These are phyloP conservation scores for Gisinianus flammeolus DNA, from an alignment of 2,888 invertebrate species.

Conservation along the genomic window DNA sequence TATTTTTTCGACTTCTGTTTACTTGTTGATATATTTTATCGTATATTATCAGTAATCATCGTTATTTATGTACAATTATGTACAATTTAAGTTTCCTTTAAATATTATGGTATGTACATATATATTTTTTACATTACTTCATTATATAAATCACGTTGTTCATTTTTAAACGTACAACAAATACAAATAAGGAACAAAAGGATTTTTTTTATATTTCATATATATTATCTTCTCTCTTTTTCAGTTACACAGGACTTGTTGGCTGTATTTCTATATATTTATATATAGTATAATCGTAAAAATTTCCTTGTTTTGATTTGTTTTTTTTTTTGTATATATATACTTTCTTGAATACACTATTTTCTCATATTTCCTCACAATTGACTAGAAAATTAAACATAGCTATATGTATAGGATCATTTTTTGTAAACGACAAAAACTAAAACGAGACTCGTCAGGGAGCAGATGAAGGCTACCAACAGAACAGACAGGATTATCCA, in stretches of 20 bases:
- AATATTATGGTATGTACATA: background rate
- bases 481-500: conserved; percentile 56
- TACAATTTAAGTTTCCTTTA: too few species aligned
- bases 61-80: too few species aligned
- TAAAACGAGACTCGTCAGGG: conserved; percentile 57
- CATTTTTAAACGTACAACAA: background rate
- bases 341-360: background rate
- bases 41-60: too few species aligned
- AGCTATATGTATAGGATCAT: conserved; percentile 37
- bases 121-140: background rate
- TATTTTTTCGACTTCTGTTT: too few species aligned
- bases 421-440: conserved; percentile 58
- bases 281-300: background rate
- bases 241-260: too few species aligned
- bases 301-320: background rate
- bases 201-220: background rate
- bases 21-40: too few species aligned
- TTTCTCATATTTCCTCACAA: background rate
- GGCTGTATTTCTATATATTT: background rate
- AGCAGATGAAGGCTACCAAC: conserved; percentile 57
- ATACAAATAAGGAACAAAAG: conserved; percentile 6
- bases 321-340: background rate
- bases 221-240: background rate
- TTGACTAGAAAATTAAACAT: conserved; percentile 7
- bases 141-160: background rate